Conservation (phyloP, 2,888 invertebrate species). For the Keiferia lycopersicella region DNA sequence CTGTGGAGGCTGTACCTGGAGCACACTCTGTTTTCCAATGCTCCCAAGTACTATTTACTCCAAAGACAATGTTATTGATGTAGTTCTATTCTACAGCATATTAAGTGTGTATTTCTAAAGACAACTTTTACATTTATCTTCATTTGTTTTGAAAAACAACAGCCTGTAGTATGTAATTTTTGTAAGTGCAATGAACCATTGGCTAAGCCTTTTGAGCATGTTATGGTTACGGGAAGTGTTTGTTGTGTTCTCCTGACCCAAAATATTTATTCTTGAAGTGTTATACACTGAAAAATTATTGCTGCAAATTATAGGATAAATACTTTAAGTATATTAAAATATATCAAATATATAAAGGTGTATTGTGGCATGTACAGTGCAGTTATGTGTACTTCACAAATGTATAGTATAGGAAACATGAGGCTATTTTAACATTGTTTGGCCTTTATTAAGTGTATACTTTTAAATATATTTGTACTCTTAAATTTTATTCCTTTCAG, state of each 20-base stretch:
- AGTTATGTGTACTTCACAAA: constrained; percentile 33
- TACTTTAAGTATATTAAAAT: constrained; percentile 30
- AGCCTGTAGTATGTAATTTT: constrained; percentile 53
- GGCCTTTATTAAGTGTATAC: constrained; percentile 36
- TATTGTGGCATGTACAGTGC: constrained; percentile 42
- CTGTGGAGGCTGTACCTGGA: constrained; percentile 51
- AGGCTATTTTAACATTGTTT: constrained; percentile 56
- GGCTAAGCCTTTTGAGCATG: constrained; percentile 69
- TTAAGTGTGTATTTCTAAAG: constrained; percentile 51
- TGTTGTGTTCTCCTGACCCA: constrained; percentile 62
- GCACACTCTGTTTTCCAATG: constrained; percentile 53
- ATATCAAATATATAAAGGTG: constrained; percentile 39
- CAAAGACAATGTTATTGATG: constrained; percentile 53
- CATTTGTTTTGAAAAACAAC: constrained; percentile 48
- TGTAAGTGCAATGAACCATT: constrained; percentile 73
- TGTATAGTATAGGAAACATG: constrained; percentile 47
- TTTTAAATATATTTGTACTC: constrained; percentile 41
- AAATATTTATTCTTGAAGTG: constrained; percentile 67
- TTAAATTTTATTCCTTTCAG: constrained; percentile 47
- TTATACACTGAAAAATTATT: constrained; percentile 66
- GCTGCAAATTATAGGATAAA: constrained; percentile 59
- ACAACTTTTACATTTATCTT: constrained; percentile 48
- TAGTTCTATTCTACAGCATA: constrained; percentile 41
- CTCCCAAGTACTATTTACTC: constrained; percentile 57
- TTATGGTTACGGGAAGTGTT: constrained; percentile 62